These are phyloP conservation scores for Marmota monax DNA, from an alignment of 2,113 vertebrate genomes.

Conservation along the genomic window DNA sequence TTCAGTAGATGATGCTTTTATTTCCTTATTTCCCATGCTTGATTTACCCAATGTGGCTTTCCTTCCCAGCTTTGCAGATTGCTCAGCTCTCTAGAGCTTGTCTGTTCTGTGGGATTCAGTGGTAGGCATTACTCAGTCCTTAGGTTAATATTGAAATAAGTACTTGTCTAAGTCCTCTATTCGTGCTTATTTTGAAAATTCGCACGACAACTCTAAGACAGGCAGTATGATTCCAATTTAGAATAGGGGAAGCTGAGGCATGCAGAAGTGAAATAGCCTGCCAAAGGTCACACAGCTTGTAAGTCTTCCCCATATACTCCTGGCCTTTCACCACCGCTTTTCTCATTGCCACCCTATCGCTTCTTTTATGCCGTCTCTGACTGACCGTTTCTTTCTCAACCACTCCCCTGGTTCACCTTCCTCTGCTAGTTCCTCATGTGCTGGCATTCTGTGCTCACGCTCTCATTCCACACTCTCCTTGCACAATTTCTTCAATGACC, in stretches of 20 bases:
- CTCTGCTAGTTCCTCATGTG: background rate
- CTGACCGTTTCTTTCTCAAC: background rate
- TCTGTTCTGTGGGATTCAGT: background rate
- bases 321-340: background rate
- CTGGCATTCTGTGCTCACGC: accelerated
- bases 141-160: background rate
- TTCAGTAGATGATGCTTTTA: background rate
- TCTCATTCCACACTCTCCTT: background rate
- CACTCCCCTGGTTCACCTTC: background rate
- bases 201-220: background rate
- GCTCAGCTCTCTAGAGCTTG: background rate
- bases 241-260: background rate
- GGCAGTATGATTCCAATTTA: background rate
- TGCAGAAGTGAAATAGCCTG: background rate
- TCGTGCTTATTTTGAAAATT: background rate
- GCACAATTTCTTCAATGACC: background rate
- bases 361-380: background rate
- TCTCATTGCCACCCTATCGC: too few relatives aligned
- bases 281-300: background rate
- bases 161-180: background rate
- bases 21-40: background rate
- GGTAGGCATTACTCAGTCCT: background rate
- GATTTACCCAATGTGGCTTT: background rate
- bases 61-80: background rate
- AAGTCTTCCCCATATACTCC: background rate